Percentiles rank a stretch among this genome's conserved stretches.
These are phyloP conservation scores for Chirona hameri DNA, from an alignment of 2,888 invertebrate species.

Conservation along the genomic window DNA sequence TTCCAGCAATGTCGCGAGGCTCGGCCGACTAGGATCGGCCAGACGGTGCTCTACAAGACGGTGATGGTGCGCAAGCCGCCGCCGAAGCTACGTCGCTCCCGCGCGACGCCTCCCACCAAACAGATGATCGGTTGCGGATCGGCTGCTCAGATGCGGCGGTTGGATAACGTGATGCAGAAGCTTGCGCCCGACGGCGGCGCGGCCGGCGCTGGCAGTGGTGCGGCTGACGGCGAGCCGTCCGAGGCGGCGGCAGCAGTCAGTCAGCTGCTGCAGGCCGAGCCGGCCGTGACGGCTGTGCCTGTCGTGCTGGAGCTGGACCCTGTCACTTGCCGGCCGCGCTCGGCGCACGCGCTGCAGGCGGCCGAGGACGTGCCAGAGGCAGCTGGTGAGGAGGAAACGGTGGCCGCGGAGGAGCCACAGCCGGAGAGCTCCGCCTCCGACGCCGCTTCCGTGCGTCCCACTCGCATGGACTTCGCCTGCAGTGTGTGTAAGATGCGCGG, in stretches of 20 bases:
- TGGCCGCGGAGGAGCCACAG: not conserved
- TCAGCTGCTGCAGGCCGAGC: not conserved
- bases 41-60: not conserved
- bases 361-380: not conserved
- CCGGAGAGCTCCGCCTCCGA: not conserved
- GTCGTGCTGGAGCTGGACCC: slow-evolving; percentile 10
- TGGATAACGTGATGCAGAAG: not conserved
- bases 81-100: not conserved
- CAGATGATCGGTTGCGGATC: too few species aligned
- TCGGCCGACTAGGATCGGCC: not conserved
- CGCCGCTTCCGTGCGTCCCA: not conserved
- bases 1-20: not conserved
- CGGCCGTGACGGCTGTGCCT: not conserved
- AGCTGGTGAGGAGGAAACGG: not conserved
- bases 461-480: not conserved
- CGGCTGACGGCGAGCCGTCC: not conserved
- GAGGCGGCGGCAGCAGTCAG: not conserved
- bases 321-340: not conserved
- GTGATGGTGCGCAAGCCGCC: not conserved
- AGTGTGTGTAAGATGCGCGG: slow-evolving; percentile 2
- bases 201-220: not conserved
- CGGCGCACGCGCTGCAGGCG: not conserved
- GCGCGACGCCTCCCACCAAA: not conserved
- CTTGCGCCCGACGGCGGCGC: not conserved
- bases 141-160: not conserved